Evolutionary conservation across 1,140 invertebrate species (phyloP), one percentile per base, ranked within the genome.

Genomic region (Pseudomyrmex cubaensis): DNA sequence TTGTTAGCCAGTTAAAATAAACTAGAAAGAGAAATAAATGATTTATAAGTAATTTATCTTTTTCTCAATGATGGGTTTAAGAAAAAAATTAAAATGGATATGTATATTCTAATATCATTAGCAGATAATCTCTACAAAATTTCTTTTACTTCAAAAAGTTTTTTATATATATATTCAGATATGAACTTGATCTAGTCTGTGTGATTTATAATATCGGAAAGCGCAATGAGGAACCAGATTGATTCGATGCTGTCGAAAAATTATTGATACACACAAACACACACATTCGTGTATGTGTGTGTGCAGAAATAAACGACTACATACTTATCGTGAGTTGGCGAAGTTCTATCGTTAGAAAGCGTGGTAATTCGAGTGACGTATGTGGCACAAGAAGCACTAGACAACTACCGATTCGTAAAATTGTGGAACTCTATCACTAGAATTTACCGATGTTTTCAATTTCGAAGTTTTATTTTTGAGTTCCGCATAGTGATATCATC

Each of bases 331-430:
- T 61, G 84, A 85, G 80, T 62, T 62, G 78, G 74, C 59, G 77
- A 86, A 75, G 86, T 67, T 83, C 87, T 87, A 88, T 88, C 86
- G 86, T 88, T 88, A 88, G 87, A 88, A 88, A 88, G 87, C 87
- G 87, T 88, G 86, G 83, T 88, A 87, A 88, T 82, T 74, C 87
- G 83, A 78, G 83, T 85, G 77, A 88, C 86, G 87, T 88, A 88
- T 85, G 87, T 88, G 83, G 86, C 86, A 83, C 77, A 87, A 88
- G 87, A 88, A 88, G 82, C 78, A 74, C 77, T 85, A 74, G 8
- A 72, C 87, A 52, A 75, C 76, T 76, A 76, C 73, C 86, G 83
- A 87, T 82, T 87, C 59, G 44, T 82, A 76, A 88, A 87, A 87
- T 84, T 74, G 56, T 80, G 46, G 54, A 70, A 72, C 57, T 59